A percentile compares a stretch with the other conserved stretches of the same genome.
Evolutionary conservation across 2,888 invertebrate genomes (phyloP).

Genomic region (Diabrotica balteata): DNA sequence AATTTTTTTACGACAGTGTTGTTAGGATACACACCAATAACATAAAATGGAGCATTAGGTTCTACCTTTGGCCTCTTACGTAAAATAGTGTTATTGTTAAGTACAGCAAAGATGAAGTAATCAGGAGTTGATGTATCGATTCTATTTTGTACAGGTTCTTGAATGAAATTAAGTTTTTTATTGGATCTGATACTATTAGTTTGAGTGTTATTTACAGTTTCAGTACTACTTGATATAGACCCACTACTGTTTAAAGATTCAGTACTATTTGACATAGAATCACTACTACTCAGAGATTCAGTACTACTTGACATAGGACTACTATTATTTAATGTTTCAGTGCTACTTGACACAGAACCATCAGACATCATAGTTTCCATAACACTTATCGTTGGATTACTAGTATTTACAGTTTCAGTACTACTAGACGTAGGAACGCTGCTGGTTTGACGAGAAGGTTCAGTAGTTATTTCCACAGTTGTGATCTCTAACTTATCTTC

Average conservation of each 20-base stretch:
- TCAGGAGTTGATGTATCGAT: constrained; percentile 55
- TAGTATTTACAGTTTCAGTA: constrained; percentile 33
- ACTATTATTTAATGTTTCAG: constrained; percentile 8
- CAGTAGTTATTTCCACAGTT: constrained; percentile 17
- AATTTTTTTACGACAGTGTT: constrained; percentile 81
- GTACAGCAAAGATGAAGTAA: constrained; percentile 77
- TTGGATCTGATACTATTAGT: constrained; percentile 45
- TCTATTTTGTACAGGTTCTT: constrained; percentile 44
- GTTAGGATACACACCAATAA: constrained; percentile 79
- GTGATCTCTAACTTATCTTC: constrained; percentile 23
- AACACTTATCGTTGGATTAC: constrained; percentile 24
- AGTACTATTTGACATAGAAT: constrained; percentile 7
- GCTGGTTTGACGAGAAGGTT: constrained; percentile 1
- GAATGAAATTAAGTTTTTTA: constrained; percentile 46
- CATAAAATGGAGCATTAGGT: constrained; percentile 74
- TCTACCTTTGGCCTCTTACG: constrained; percentile 74
- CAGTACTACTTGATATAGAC: constrained; percentile 25
- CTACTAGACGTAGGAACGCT: constrained; percentile 25
- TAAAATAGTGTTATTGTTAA: constrained; percentile 81
- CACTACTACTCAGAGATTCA: constrained; percentile 30
- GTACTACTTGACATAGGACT: constrained; percentile 26
- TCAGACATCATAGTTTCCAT: constrained; percentile 32
- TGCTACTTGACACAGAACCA: constrained; percentile 6
- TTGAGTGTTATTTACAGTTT: constrained; percentile 31
- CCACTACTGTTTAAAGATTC: constrained; percentile 10